These are phyloP conservation scores for Planococcus citri DNA, from an alignment of 1,140 invertebrate species.

Conservation along the genomic window DNA sequence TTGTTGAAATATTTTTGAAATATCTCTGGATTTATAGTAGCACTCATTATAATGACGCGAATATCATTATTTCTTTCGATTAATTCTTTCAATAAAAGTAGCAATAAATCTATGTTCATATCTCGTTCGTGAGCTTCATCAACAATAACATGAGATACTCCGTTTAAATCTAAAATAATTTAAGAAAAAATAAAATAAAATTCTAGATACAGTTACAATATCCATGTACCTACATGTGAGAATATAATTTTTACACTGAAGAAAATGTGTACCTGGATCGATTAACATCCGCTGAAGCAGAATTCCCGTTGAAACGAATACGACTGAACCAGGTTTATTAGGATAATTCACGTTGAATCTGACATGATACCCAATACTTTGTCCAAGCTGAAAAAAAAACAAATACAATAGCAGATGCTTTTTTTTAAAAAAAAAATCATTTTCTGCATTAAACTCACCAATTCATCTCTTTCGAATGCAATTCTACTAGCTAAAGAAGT, in stretches of 20 bases:
- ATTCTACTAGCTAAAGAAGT: conserved; percentile 76
- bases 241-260: background rate
- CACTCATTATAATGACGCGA: conserved; percentile 83
- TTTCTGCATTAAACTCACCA: conserved; percentile 41
- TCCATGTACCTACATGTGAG: background rate
- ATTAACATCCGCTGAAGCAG: conserved; percentile 54
- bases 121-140: conserved; percentile 76
- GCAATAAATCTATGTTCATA: conserved; percentile 59
- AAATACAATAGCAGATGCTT: background rate
- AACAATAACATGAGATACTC: conserved; percentile 57
- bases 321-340: conserved; percentile 52
- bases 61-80: conserved; percentile 56
- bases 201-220: background rate
- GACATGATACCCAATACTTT: conserved; percentile 62
- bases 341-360: conserved; percentile 45
- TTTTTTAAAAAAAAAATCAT: background rate
- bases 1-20: conserved; percentile 62
- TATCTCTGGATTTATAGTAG: conserved; percentile 68
- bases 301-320: conserved; percentile 72
- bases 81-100: conserved; percentile 70
- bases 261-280: conserved; percentile 38
- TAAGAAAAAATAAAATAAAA: background rate
- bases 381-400: conserved; percentile 24
- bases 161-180: conserved; percentile 35
- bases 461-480: conserved; percentile 66